Conservation (phyloP, 64 coral and sea anemone species). For the Hydrozoanthus tunicans region DNA sequence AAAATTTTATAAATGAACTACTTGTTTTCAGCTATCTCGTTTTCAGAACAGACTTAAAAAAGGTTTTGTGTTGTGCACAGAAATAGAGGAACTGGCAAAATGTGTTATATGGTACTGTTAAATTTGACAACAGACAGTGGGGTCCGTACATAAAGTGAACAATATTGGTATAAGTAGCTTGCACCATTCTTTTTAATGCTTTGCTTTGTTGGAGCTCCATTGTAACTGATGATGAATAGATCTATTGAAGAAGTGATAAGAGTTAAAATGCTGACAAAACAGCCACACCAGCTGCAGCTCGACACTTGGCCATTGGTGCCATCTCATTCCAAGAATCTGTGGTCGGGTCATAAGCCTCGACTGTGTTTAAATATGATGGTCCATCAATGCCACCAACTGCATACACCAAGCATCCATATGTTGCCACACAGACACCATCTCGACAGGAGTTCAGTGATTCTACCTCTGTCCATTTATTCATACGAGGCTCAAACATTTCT, state of each 20-base stretch:
- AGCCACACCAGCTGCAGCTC: conserved; percentile 95
- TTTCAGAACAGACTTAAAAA: not conserved
- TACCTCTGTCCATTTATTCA: conserved; percentile 90
- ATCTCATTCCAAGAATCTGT: conserved; percentile 86
- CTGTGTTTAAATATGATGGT: conserved; percentile 94
- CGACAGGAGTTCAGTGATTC: conserved; percentile 92
- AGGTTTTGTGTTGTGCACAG: not conserved
- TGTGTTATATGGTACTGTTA: not conserved
- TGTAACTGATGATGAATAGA: too few relatives aligned
- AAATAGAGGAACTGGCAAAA: not conserved
- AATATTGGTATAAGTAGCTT: too few relatives aligned
- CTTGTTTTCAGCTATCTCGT: not conserved
- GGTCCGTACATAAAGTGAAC: too few relatives aligned
- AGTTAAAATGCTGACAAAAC: conserved; percentile 52
- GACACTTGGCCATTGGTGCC: conserved; percentile 83
- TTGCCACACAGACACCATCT: conserved; percentile 94
- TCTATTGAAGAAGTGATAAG: not conserved
- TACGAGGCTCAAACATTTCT: conserved; percentile 98
- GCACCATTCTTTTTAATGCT: too few relatives aligned
- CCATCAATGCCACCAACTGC: conserved; percentile 98
- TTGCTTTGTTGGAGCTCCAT: too few relatives aligned
- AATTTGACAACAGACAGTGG: not conserved
- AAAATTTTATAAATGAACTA: too few relatives aligned
- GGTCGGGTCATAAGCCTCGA: conserved; percentile 93
- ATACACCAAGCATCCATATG: conserved; percentile 97